phyloP scores from a whole-genome alignment of 2,797 vertebrate species.

The Galagoides demidoff region DNA sequence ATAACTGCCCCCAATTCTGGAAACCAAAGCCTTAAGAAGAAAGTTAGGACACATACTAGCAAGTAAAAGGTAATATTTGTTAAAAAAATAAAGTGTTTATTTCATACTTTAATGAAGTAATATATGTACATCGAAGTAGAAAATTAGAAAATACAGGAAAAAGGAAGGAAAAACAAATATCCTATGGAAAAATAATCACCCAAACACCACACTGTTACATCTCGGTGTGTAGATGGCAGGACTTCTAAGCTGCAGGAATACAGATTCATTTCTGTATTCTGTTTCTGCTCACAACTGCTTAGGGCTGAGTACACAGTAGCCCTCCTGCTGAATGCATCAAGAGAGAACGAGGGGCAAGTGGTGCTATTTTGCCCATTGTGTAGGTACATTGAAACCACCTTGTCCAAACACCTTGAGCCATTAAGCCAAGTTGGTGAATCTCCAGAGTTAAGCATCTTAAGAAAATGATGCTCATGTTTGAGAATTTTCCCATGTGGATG shows the following conservation, averaged over 20 bases:
- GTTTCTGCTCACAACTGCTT: neutral
- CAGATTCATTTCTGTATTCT: neutral
- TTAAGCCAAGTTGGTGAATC: neutral
- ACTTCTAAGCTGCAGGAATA: neutral
- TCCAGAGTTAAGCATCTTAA: neutral
- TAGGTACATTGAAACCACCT: neutral
- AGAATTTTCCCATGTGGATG: neutral
- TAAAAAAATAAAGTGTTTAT: neutral
- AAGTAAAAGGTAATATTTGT: conserved; percentile 10
- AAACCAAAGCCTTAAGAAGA: conserved; percentile 32
- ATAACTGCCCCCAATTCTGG: neutral
- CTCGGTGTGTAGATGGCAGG: neutral
- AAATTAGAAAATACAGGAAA: conserved; percentile 44
- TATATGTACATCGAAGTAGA: neutral
- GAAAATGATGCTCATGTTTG: neutral
- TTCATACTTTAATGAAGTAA: conserved; percentile 9
- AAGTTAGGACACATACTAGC: neutral
- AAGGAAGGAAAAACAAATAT: neutral
- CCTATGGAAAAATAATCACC: neutral
- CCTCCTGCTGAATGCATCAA: neutral
- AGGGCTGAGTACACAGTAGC: neutral
- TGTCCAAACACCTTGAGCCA: neutral
- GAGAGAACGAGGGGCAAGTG: neutral
- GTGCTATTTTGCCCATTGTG: neutral
- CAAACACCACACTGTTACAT: neutral